Base-by-base conservation (phyloP, 2,888 invertebrate genomes). In the Eucriotettix oculatus region DNA sequence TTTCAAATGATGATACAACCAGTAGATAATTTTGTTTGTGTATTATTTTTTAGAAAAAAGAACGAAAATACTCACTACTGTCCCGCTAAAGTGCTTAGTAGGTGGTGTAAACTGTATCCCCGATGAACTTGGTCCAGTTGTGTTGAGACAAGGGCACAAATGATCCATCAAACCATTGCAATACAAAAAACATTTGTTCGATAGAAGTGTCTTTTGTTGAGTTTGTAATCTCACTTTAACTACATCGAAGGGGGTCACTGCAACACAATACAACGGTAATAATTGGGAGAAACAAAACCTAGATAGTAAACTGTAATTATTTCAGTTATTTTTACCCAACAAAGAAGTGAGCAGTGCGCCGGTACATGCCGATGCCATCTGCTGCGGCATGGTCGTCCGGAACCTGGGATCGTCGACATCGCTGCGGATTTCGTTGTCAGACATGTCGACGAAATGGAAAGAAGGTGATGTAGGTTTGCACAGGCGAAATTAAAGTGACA, bases 101-200 rank as follows among this genome's bases (percentile, higher is more conserved):
- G 14, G 12, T 42, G 11, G 43, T 10, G 14, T 42, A 1, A 42
- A 56, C 56, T 3, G 56, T 1, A n/a, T 16, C 56, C 9, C 14
- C 14, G 48, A 14, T 14, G 48, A 16, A 10, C 16, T 14, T 16
- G 16, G 17, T 42, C 42, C 29, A n/a, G 54, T 10, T 10, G 14
- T 16, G 16, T 69, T 17, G n/a, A 43, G 12, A 74, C 94, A 94
- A 14, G 87, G 85, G 72, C 97, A 98, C 48, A 97, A 75, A 72
- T 98, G 97, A 74, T 99, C 99, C 97, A 98, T 98, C 12, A 99
- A 77, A 0, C 99, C 98, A 79, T 99, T 99, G 72, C 95, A 95
- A 73, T 95, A 98, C 10, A 98, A 76, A 72, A 92, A 98, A 74
- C 97, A 96, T 74, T 88, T 89, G 66, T 90, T 88, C 10, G 86